phyloP scores from a whole-genome alignment of 2,888 invertebrate genomes.

The Polietes domitor region DNA sequence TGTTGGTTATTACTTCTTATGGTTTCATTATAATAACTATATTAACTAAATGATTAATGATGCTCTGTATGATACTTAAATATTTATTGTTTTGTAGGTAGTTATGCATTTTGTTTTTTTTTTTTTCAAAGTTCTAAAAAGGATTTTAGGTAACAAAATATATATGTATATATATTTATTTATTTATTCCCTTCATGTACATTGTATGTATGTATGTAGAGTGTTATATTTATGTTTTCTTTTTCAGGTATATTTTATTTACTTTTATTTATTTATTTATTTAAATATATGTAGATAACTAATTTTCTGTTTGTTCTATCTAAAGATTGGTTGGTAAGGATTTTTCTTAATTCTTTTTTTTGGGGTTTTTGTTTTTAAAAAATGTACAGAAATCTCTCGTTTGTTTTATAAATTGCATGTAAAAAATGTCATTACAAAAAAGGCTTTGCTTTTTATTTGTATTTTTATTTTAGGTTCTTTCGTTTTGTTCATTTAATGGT shows the following conservation, averaged over 20 bases:
- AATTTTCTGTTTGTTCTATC: conserved; percentile 45
- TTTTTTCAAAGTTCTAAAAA: conserved; percentile 28
- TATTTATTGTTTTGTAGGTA: conserved; percentile 12
- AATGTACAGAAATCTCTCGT: conserved; percentile 33
- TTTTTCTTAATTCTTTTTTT: not conserved
- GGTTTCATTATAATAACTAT: not conserved
- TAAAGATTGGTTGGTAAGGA: conserved; percentile 44
- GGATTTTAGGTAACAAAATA: conserved; percentile 60
- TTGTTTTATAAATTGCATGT: conserved; percentile 39
- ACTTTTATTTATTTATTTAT: conserved; percentile 7
- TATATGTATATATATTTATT: conserved; percentile 47
- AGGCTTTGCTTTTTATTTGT: no score
- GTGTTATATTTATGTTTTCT: not conserved
- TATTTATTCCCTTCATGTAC: not conserved
- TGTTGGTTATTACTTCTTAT: conserved; percentile 16
- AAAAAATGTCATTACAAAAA: conserved; percentile 45
- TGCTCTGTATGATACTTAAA: not conserved
- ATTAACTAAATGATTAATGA: conserved; percentile 33
- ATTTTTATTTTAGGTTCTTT: no score
- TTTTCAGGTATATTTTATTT: conserved; percentile 30
- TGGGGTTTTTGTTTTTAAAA: conserved; percentile 6
- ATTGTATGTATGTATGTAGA: conserved; percentile 17
- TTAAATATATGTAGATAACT: conserved; percentile 46
- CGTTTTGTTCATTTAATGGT: not conserved
- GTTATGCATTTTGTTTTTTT: conserved; percentile 4